Evolutionary conservation across 2,113 vertebrate genomes (phyloP), one percentile per base, ranked within the genome.

Genomic region (Hypanus sabinus): DNA sequence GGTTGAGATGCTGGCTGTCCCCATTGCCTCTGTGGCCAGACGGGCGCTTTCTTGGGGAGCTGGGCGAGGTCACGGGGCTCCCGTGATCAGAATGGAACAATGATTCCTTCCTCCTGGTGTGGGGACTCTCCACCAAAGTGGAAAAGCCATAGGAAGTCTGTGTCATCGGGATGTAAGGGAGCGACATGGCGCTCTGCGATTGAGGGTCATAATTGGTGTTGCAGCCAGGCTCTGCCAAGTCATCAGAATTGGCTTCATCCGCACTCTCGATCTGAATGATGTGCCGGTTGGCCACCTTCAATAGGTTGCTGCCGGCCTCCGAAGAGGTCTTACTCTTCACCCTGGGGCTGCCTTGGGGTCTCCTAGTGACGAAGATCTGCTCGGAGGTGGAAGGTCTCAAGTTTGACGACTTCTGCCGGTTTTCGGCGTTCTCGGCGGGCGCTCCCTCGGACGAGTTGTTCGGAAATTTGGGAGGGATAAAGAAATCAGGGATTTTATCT

Each of bases 401-500:
- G 11, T 94, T n/a, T 0, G 97, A 95, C 4, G 96, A 97, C 27
- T 96, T 96, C 60, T 57, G 71, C 18, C 57, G 36, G 30, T 30
- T 30, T 12, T 94, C 94, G 0, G 87, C 46, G 11, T 94, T 94
- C 0, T 97, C 97, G 0, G 95, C 94, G 0, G 95, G 94, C 24
- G 98, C 98, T 0, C 95, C 96, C 94, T 99, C 98, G 0, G 97
- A 93, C 0, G 98, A 97, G 0, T 95, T 96, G 8, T 96, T 96
- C 9, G 97, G 97, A 60, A 99, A 97, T 95, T 98, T 99, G 0
- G 98, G 99, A 0, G 99, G 99, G 94, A 99, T 99, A 95, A 99
- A 99, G 94, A 99, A 99, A 95, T 99, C 98, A 0, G 99, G 99
- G 96, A 99, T 99, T 95, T 99, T 99, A 96, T 99, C 99, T 0